Base-by-base conservation (phyloP, 2,888 invertebrate genomes). In the Eurois occulta region DNA sequence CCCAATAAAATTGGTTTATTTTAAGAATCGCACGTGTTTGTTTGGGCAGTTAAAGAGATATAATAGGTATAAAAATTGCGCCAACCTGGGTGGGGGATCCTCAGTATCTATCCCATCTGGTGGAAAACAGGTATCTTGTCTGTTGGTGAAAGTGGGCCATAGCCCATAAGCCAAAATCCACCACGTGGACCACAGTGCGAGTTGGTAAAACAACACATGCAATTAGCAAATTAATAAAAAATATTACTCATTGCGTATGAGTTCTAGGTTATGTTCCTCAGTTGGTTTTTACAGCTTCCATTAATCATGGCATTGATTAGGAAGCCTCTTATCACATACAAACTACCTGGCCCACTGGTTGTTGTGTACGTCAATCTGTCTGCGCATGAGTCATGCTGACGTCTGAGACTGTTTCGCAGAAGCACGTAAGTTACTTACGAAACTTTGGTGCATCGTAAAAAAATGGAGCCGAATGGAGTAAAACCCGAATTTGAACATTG, bases 361-460 rank as follows among this genome's bases (percentile, higher is more conserved):
- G 67, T 69, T 60, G 21, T 11, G 5, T 73, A 67, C 84, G 79
- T 81, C 84, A 73, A 18, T 38, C 10, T 60, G 41, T 21, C 3
- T 52, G 46, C 3, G 55, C 64, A 52, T 80, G 81, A 85, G 65
- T 85, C 81, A 85, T 18, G 16, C 24, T 72, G 64, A 85, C 85
- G 82, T 85, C 70, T 24, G 43, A 68, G 21, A 52, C 60, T 32
- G 68, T 60, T 75, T 80, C 67, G 48, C 3, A 24, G 52, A 24
- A 80, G 3, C 60, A 55, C 32, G 58, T 60, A 69, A 62, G 16
- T 46, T 58, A 35, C 32, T 58, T 24, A 41, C 24, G 21, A 43
- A 60, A 66, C 24, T 28, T 48, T 65, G 16, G 7, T 43, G 77
- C 41, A 1, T 35, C 28, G 6, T n/a, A 38, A 52, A 65, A 65